These are phyloP conservation scores for Temnothorax curvispinosus DNA, from an alignment of 1,140 invertebrate genomes.

Conservation along the genomic window DNA sequence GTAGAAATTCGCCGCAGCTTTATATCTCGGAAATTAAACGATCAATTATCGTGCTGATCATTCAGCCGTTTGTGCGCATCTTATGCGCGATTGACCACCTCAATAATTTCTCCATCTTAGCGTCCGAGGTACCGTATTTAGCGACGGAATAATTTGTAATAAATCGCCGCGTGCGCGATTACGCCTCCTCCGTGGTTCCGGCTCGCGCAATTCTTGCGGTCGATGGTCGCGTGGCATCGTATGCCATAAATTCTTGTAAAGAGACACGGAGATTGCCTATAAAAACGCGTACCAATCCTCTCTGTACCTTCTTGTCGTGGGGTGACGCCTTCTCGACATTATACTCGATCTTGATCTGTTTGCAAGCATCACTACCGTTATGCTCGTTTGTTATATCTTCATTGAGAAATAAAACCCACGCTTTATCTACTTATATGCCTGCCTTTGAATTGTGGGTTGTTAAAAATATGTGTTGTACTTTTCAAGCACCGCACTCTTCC, in stretches of 20 bases:
- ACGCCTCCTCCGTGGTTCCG: constrained; percentile 8
- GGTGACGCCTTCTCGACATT: constrained; percentile 24
- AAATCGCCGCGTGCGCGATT: constrained; percentile 36
- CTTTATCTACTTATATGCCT: neutral
- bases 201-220: constrained; percentile 25
- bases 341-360: constrained; percentile 25
- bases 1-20: neutral
- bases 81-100: neutral
- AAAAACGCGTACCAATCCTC: constrained; percentile 39
- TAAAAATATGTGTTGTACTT: neutral
- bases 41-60: constrained; percentile 22
- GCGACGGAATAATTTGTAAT: constrained; percentile 30
- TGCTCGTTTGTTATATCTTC: constrained; percentile 58
- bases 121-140: constrained; percentile 3
- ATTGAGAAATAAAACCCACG: constrained; percentile 56
- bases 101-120: constrained; percentile 35
- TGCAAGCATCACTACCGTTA: constrained; percentile 52
- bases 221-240: constrained; percentile 31
- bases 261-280: constrained; percentile 36
- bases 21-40: constrained; percentile 12
- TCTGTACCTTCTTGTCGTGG: neutral
- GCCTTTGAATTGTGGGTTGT: neutral
- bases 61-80: neutral
- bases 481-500: neutral
- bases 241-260: constrained; percentile 58